These are phyloP conservation scores for Trichomycterus rosablanca DNA, from an alignment of 2,113 vertebrate genomes.

Conservation along the genomic window DNA sequence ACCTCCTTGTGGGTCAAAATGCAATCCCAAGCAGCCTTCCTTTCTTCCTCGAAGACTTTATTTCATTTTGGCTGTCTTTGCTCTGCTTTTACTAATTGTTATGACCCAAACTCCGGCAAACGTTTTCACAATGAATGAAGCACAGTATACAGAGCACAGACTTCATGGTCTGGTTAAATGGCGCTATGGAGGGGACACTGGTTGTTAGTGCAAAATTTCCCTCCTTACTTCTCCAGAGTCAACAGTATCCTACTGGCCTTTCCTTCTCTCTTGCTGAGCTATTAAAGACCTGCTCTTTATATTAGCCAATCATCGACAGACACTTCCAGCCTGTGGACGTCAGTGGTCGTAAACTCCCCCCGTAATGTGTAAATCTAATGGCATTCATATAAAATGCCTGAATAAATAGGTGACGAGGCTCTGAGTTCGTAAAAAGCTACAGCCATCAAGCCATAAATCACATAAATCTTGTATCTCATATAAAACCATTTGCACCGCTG, in stretches of 20 bases:
- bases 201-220: conserved; percentile 34
- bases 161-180: conserved; percentile 43
- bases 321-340: conserved; percentile 24
- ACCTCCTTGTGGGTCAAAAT: conserved; percentile 20
- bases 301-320: conserved; percentile 30
- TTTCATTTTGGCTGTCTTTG: conserved; percentile 21
- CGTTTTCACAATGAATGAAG: conserved; percentile 24
- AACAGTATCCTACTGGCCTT: conserved; percentile 35
- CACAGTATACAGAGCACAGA: conserved; percentile 30
- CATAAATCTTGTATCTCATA: conserved; percentile 40
- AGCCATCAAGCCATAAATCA: conserved; percentile 24
- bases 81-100: conserved; percentile 26
- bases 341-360: conserved; percentile 32
- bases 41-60: conserved; percentile 16
- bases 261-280: conserved; percentile 22
- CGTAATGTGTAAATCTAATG: conserved; percentile 37
- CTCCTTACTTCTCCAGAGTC: conserved; percentile 38
- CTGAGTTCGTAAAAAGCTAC: conserved; percentile 35
- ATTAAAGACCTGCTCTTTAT: conserved; percentile 36
- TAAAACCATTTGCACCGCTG: conserved; percentile 18
- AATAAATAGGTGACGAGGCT: conserved; percentile 39
- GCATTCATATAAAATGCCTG: conserved; percentile 41
- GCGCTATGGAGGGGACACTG: conserved; percentile 40
- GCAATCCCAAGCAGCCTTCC: conserved; percentile 30
- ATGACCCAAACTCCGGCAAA: neutral